Base-by-base conservation (phyloP, 2,797 vertebrate genomes). In the Hafferia zeledoni region DNA sequence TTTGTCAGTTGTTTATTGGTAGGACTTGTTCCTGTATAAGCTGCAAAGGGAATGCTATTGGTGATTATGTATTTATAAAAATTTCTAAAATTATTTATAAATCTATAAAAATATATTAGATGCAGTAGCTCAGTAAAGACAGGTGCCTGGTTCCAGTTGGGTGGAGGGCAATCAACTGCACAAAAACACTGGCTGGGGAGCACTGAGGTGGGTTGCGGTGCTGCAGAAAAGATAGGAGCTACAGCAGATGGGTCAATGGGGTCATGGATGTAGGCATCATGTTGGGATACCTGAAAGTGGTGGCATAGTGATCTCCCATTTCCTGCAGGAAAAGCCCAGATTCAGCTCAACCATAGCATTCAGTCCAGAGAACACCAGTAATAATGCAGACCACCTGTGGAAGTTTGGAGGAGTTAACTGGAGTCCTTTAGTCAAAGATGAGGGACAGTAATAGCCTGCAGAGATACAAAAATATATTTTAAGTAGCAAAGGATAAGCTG, bases 311-410 rank as follows among this genome's bases (percentile, higher is more conserved):
- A 50, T 4, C 5, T 8, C 65, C 28, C 22, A 24, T 49, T 77
- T 28, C 11, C 33, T 63, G 35, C 19, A 77, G 56, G 55, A 87
- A 50, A 64, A 59, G 10, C 17, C 44, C 13, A 50, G 47, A 39
- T 63, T 69, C n/a, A 56, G 28, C 31, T 85, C 20, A 61, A 55
- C 6, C 37, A 35, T 13, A 44, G 35, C 25, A 4, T 35, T 84
- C 35, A 35, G 27, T 17, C 10, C 33, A 52, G 60, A 43, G 19
- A 11, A 61, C 9, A 77, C 3, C 25, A 67, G 14, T 31, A 41
- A 59, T 20, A 14, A 24, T 5, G 3, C 53, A 47, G 7, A n/a
- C 3, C 11, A 13, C 5, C 4, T 2, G 2, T 39, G 33, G 23
- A 70, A 76, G 17, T 19, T 44, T 39, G 57, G 68, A 72, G 31